Evolutionary conservation across 2,888 invertebrate genomes (phyloP), one percentile per base, ranked within the genome.

Genomic region (Drosophila kuntzei): DNA sequence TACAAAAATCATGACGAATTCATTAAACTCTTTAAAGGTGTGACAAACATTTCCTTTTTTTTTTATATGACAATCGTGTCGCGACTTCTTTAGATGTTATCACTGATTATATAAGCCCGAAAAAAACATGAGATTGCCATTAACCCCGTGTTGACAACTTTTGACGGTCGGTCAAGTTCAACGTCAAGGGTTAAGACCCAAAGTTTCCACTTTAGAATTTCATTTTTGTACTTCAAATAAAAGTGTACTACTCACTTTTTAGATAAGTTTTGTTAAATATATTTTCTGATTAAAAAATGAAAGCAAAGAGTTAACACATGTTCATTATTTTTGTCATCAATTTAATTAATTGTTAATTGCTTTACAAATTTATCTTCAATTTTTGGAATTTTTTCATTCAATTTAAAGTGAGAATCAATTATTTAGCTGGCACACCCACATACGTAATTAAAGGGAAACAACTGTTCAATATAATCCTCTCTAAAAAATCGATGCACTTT

Each of bases 161-260:
- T n/a, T n/a, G n/a, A n/a, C n/a, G n/a, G 54, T 22, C 43, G 32
- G 43, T 54, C 54, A 54, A 54, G 54, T 54, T 54, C 54, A 54
- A 39, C 25, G 37, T 37, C 51, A 53, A 41, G 50, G 50, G 34
- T 50, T 50, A 22, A 11, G 16, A 5, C 8, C 32, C 4, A 34
- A 20, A 20, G 14, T 32, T 54, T 29, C 12, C 34, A 14, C 43
- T 54, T 32, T 29, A 29, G 12, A 41, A n/a, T 41, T 3, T 3
- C 53, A 53, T 27, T 53, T 29, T 41, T 29, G 39, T 53, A 53
- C 53, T 27, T 20, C 2, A 29, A 53, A n/a, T 41, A 20, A 29
- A 20, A 29, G 27, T 32, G 6, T 41, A 20, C 18, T 39, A 37
- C 39, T 51, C 37, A 37, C 9, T 14, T 14, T 14, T n/a, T 14